These are phyloP conservation scores for Yponomeuta sedellus DNA, from an alignment of 2,888 invertebrate species.

Conservation along the genomic window DNA sequence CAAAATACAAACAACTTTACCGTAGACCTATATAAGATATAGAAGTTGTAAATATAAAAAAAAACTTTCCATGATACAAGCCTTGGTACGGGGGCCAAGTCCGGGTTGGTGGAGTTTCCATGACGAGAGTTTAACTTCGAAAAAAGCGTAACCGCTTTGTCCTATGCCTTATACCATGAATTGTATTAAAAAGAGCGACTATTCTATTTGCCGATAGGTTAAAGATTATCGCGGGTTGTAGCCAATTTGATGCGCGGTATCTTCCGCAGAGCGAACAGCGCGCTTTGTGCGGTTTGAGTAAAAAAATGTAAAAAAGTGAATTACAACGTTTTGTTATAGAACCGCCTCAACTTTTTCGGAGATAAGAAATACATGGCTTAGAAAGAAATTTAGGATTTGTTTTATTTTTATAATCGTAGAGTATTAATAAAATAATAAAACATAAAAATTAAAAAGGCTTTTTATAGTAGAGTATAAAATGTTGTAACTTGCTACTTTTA, in stretches of 20 bases:
- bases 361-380: neutral
- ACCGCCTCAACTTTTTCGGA: neutral
- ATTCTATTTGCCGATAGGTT: slow-evolving; percentile 68
- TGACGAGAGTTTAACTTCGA: too few relatives aligned
- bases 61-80: too few relatives aligned
- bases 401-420: neutral
- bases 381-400: neutral
- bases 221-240: slow-evolving; percentile 66
- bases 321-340: slow-evolving; percentile 31
- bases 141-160: slow-evolving; percentile 12
- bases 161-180: slow-evolving; percentile 34
- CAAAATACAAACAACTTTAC: too few relatives aligned
- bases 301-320: slow-evolving; percentile 29
- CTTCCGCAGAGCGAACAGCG: slow-evolving; percentile 53
- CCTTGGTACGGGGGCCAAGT: too few relatives aligned
- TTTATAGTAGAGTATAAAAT: too few relatives aligned
- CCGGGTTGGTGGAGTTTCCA: too few relatives aligned
- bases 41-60: too few relatives aligned
- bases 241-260: slow-evolving; percentile 61
- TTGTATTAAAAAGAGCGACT: slow-evolving; percentile 58
- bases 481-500: neutral
- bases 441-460: too few relatives aligned
- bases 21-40: too few relatives aligned
- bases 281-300: slow-evolving; percentile 28
- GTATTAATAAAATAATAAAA: too few relatives aligned